Percentiles rank a stretch among this genome's conserved stretches.
phyloP scores from a whole-genome alignment of 2,888 invertebrate species.

The Eilema caniola region DNA sequence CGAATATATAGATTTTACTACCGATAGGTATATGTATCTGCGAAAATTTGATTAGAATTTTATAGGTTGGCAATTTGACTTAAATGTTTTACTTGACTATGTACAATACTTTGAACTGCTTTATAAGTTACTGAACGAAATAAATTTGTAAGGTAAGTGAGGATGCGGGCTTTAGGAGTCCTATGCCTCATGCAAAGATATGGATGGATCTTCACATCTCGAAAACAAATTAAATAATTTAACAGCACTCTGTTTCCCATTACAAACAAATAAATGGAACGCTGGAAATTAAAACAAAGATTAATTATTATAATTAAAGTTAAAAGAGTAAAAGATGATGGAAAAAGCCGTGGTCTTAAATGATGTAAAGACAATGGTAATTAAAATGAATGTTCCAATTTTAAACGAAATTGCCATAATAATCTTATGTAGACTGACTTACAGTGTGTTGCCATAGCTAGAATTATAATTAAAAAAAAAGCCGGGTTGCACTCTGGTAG shows the following conservation, averaged over 20 bases:
- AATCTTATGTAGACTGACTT: neutral
- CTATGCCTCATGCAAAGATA: neutral
- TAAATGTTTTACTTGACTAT: neutral
- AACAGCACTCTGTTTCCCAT: neutral
- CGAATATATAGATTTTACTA: conserved; percentile 37
- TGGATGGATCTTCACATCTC: neutral
- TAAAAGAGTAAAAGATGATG: neutral
- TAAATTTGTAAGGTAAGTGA: neutral
- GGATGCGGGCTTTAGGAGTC: neutral
- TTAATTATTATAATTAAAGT: neutral
- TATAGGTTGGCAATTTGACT: neutral
- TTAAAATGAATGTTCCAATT: neutral
- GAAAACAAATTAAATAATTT: neutral
- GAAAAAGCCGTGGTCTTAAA: neutral
- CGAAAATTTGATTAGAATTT: neutral
- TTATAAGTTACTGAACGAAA: neutral
- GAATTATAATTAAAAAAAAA: no score
- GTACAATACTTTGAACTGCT: neutral
- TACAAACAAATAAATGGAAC: neutral
- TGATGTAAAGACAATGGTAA: neutral
- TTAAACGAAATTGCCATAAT: neutral
- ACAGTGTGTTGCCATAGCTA: neutral
- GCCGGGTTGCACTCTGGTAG: no score
- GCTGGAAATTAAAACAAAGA: neutral
- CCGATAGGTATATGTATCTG: neutral